These are phyloP conservation scores for Saguinus midas DNA, from an alignment of 2,113 vertebrate species.

Conservation along the genomic window DNA sequence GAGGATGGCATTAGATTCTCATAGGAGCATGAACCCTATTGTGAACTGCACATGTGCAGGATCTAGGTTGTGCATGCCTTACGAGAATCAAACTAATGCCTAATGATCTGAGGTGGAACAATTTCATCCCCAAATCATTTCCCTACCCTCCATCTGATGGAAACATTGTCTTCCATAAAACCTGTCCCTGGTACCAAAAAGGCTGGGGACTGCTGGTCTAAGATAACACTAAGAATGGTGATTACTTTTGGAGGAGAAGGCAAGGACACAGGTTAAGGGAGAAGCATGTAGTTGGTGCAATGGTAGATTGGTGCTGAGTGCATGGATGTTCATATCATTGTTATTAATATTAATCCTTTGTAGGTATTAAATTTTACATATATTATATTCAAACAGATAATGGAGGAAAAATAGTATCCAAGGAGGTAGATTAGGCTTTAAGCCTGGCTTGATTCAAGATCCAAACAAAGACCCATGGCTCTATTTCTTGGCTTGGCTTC, in stretches of 20 bases:
- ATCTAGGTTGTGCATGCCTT: too few species aligned
- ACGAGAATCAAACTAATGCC: too few species aligned
- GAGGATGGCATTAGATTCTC: too few species aligned
- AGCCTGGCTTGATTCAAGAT: neutral
- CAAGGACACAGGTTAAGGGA: neutral
- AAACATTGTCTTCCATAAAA: too few species aligned
- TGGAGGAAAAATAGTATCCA: neutral
- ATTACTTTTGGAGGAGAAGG: neutral
- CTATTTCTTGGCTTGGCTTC: neutral
- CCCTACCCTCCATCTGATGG: too few species aligned
- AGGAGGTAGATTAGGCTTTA: neutral
- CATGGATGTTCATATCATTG: neutral
- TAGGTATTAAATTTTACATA: neutral
- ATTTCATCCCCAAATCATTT: too few species aligned
- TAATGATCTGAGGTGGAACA: too few species aligned
- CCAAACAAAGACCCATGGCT: neutral
- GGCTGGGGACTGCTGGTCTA: neutral
- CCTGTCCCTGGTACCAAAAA: neutral
- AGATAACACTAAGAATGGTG: neutral
- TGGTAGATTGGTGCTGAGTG: neutral
- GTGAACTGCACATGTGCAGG: too few species aligned
- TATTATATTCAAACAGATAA: neutral
- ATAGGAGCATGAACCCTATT: too few species aligned
- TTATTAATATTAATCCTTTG: neutral
- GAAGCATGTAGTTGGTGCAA: rapidly evolving